phyloP scores from a whole-genome alignment of 2,888 invertebrate species.

The Hemaris fuciformis region DNA sequence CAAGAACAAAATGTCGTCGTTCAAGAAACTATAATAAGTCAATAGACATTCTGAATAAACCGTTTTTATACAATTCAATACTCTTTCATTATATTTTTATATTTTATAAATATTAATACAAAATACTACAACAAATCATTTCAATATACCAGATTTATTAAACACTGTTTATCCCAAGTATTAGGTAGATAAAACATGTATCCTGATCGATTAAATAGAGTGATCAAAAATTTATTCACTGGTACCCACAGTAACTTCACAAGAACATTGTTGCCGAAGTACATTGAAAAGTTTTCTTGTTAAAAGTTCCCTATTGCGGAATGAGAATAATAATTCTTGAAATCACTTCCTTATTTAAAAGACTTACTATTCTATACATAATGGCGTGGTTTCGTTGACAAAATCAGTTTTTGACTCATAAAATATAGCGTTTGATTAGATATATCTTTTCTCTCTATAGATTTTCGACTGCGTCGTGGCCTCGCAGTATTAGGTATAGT shows the following conservation, averaged over 20 bases:
- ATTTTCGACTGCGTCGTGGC: no score
- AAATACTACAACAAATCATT: background rate
- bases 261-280: constrained; percentile 68
- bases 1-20: no score
- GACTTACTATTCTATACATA: background rate
- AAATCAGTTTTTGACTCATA: constrained; percentile 51
- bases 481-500: no score
- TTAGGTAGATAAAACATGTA: background rate
- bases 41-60: no score
- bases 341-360: constrained; percentile 70
- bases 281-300: constrained; percentile 78
- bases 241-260: constrained; percentile 64
- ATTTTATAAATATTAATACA: no score
- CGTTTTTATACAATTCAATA: no score
- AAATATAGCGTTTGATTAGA: no score
- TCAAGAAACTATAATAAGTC: no score
- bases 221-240: constrained; percentile 70
- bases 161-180: background rate
- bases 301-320: constrained; percentile 78
- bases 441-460: no score
- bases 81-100: no score
- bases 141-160: background rate
- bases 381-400: background rate
- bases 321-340: constrained; percentile 77
- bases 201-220: constrained; percentile 52